These are phyloP conservation scores for Dichetophora obliterata DNA, from an alignment of 2,888 invertebrate species.

Conservation along the genomic window DNA sequence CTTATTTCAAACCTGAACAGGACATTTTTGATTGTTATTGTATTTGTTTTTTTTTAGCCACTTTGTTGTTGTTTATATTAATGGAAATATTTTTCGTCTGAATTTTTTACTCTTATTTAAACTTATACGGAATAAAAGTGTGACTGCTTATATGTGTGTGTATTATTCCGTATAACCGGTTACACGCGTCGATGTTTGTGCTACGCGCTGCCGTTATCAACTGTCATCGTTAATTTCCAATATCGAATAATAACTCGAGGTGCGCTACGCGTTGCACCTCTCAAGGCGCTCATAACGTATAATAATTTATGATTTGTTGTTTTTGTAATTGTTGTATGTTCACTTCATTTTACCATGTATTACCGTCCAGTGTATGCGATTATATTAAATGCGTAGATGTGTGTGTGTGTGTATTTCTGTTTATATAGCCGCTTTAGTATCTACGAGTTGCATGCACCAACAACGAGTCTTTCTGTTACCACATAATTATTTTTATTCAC, in stretches of 20 bases:
- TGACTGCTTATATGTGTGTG: background rate
- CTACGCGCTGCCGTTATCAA: slow-evolving; percentile 58
- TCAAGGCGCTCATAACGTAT: slow-evolving; percentile 38
- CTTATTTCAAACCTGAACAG: too few relatives aligned
- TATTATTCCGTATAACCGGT: background rate
- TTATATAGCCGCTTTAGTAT: slow-evolving; percentile 14
- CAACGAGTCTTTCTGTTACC: background rate
- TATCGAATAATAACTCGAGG: slow-evolving; percentile 51
- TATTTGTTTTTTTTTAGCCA: background rate
- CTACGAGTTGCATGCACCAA: background rate
- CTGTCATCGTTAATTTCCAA: slow-evolving; percentile 58
- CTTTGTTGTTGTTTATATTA: background rate
- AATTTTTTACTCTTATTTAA: slow-evolving; percentile 15
- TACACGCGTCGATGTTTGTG: slow-evolving; percentile 51
- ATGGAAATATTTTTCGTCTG: slow-evolving; percentile 22
- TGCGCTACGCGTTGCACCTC: slow-evolving; percentile 20
- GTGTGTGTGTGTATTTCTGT: slow-evolving; percentile 20
- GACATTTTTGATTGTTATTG: background rate
- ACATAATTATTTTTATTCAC: background rate
- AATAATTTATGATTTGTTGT: slow-evolving; percentile 31
- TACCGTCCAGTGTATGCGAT: background rate
- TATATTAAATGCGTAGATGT: slow-evolving; percentile 14
- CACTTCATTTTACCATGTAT: background rate
- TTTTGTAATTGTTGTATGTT: slow-evolving; percentile 22
- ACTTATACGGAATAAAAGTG: slow-evolving; percentile 19